Evolutionary conservation across 2,888 invertebrate species (phyloP).

Genomic region (Drosophila conformis): DNA sequence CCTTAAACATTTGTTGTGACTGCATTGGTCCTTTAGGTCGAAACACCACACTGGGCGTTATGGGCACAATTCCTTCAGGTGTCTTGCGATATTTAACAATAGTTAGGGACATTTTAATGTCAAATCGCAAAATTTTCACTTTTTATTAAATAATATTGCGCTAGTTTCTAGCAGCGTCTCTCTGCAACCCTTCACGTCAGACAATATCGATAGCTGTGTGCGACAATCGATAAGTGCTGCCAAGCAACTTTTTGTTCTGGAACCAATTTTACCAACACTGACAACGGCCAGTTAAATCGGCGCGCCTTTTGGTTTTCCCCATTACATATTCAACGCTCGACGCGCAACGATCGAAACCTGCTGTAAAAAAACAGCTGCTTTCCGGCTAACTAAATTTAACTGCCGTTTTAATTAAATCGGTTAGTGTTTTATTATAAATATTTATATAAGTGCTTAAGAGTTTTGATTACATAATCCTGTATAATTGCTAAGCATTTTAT

Average conservation of each 20-base stretch:
- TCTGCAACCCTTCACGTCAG: conserved; percentile 1
- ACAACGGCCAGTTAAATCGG: conserved; percentile 31
- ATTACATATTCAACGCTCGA: conserved; percentile 48
- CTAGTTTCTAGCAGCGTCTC: conserved; percentile 9
- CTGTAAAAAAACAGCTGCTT: conserved; percentile 5
- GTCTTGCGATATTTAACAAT: conserved; percentile 74
- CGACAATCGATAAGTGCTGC: conserved; percentile 20
- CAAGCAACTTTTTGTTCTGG: neutral
- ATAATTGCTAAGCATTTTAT: conserved; percentile 4
- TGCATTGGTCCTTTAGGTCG: conserved; percentile 55
- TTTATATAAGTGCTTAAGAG: neutral
- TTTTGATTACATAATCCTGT: neutral
- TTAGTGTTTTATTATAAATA: conserved; percentile 37
- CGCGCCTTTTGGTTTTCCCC: conserved; percentile 45
- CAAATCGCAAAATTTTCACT: conserved; percentile 20
- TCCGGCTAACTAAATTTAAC: conserved; percentile 10
- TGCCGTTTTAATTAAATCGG: conserved; percentile 49
- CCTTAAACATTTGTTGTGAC: conserved; percentile 56
- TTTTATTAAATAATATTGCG: conserved; percentile 24
- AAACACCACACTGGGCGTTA: conserved; percentile 44
- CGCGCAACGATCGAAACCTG: conserved; percentile 32
- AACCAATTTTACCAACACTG: conserved; percentile 30
- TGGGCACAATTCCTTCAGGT: conserved; percentile 44
- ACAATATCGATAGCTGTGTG: conserved; percentile 28
- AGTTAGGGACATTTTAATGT: conserved; percentile 72